phyloP scores from a whole-genome alignment of 53 echinoderm and acorn worm genomes.

The Stichopus horrens region DNA sequence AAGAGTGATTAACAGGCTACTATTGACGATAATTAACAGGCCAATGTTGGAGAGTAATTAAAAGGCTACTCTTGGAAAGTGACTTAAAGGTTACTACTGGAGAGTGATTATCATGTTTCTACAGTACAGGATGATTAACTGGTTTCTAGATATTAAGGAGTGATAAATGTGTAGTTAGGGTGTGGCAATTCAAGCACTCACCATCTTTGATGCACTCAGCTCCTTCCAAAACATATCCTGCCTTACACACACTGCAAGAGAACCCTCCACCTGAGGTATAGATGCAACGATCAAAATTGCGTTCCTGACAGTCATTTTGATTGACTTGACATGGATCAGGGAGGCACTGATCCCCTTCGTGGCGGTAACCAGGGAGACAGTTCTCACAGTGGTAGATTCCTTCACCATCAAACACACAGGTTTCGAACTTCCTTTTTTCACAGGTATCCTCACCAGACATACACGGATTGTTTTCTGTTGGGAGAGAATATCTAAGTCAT shows the following conservation, averaged over 20 bases:
- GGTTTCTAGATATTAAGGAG: too few relatives aligned
- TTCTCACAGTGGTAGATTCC: conserved; percentile 26
- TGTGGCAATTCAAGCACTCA: neutral
- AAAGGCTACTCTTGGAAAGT: too few relatives aligned
- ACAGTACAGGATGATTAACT: too few relatives aligned
- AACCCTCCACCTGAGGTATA: neutral
- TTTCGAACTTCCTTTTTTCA: neutral
- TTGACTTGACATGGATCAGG: conserved; percentile 12
- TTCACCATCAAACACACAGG: conserved; percentile 12
- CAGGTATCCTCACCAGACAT: neutral
- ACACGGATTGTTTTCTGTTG: neutral
- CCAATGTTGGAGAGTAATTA: too few relatives aligned
- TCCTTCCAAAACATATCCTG: conserved; percentile 19
- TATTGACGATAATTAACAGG: too few relatives aligned
- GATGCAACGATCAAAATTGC: conserved; percentile 31
- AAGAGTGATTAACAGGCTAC: too few relatives aligned
- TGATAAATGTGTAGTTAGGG: too few relatives aligned
- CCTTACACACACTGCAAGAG: conserved; percentile 6
- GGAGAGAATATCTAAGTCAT: neutral
- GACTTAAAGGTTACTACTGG: too few relatives aligned
- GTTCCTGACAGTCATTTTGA: conserved; percentile 3
- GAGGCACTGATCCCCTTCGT: neutral
- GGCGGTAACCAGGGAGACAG: conserved; percentile 16
- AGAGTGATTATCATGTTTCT: too few relatives aligned
- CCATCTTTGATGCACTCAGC: neutral